Evolutionary conservation across 2,888 invertebrate genomes (phyloP), one percentile per base, ranked within the genome.

Genomic region (Steromphala cineraria): DNA sequence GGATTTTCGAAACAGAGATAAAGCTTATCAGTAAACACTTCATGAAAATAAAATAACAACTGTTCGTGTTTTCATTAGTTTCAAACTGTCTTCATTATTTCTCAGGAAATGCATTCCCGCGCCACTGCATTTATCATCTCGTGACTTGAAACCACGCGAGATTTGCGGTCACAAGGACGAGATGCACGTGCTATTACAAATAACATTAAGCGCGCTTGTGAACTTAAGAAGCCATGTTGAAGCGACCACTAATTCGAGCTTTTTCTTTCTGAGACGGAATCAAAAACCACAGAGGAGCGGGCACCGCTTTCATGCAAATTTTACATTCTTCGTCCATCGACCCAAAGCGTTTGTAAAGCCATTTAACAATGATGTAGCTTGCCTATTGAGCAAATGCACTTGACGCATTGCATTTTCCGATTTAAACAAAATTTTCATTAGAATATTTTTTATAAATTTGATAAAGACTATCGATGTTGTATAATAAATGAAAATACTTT

Each of bases 251-350:
- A 71, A 71, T 71, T 36, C 36, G 36, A 19, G 40, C 40, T 19
- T 31, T 71, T 71, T 71, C 71, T 36, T 71, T 40, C 40, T 36
- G 40, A 40, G 71, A 71, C 19, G 19, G 71, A 31, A 19, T 10
- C 71, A 71, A 15, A 71, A 71, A 71, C 71, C 71, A 40, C 71
- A 71, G 36, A 71, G 7, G 36, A 36, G 19, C 1, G 36, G 19
- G 40, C 15, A 71, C n/a, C 71, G 40, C 31, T 36, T 46, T 71
- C 28, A 71, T 71, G 71, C 71, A 71, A 71, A 71, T 71, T 28
- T 36, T 71, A 36, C 71, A 71, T 71, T 71, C 71, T 24, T 19
- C 71, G 4, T 17, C 10, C 19, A 71, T 71, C 71, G 71, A 71
- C 36, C 71, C 28, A 71, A 36, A 31, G n/a, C 40, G 71, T 40